These are phyloP conservation scores for Cisticola juncidis DNA, from an alignment of 2,113 vertebrate species.

Conservation along the genomic window DNA sequence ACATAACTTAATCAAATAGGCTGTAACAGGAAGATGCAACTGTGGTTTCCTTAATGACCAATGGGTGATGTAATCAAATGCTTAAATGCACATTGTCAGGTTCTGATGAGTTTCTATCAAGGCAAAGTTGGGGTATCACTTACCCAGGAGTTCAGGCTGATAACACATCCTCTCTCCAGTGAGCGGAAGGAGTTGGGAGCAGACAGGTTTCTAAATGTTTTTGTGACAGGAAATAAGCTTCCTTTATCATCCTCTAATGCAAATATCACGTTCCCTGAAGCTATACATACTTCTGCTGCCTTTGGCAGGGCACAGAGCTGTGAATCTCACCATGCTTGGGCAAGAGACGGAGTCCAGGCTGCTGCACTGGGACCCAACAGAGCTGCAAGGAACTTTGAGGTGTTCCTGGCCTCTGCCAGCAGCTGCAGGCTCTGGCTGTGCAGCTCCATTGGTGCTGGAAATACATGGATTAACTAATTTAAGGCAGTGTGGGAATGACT, in stretches of 20 bases:
- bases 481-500: background rate
- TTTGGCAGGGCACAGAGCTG: background rate
- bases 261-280: background rate
- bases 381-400: background rate
- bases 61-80: conserved; percentile 53
- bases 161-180: background rate
- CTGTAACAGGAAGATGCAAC: conserved; percentile 43
- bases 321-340: background rate
- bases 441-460: background rate
- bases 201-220: background rate
- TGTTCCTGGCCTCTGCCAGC: background rate
- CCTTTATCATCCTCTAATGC: background rate
- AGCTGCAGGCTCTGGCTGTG: background rate
- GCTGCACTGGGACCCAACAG: background rate
- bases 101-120: background rate
- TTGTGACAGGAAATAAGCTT: conserved; percentile 10
- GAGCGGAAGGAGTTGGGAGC: background rate
- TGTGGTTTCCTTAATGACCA: conserved; percentile 66
- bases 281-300: background rate
- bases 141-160: background rate
- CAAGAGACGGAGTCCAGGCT: background rate
- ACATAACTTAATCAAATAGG: conserved; percentile 42
- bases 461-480: background rate
- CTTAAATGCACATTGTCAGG: conserved; percentile 32
- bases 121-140: background rate